phyloP scores from a whole-genome alignment of 92 coral and sea anemone genomes.

The Porites lobata region DNA sequence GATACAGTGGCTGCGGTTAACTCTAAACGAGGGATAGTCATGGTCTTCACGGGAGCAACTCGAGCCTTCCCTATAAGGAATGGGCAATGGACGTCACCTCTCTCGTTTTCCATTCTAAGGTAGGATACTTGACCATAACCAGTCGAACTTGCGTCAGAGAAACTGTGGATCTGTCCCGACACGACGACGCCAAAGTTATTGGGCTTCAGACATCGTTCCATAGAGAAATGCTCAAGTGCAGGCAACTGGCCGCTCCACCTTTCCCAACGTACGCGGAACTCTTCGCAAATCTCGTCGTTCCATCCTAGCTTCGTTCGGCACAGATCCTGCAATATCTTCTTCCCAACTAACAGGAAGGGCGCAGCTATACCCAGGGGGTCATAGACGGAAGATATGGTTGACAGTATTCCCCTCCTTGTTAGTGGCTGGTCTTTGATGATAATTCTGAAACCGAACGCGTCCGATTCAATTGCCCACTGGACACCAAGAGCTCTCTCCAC shows the following conservation, averaged over 20 bases:
- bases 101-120: slow-evolving; percentile 5
- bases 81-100: slow-evolving; percentile 43
- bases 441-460: slow-evolving; percentile 12
- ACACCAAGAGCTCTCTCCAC: slow-evolving; percentile 45
- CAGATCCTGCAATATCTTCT: slow-evolving; percentile 10
- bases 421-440: slow-evolving; percentile 31
- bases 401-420: slow-evolving; percentile 22
- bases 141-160: slow-evolving; percentile 49
- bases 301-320: neutral
- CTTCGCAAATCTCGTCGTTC: slow-evolving; percentile 42
- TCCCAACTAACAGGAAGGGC: slow-evolving; percentile 13
- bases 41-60: slow-evolving; percentile 33
- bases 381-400: slow-evolving; percentile 28
- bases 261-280: slow-evolving; percentile 24
- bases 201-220: slow-evolving; percentile 48
- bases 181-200: slow-evolving; percentile 9
- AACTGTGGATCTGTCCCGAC: slow-evolving; percentile 46
- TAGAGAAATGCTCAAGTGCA: neutral
- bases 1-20: slow-evolving; percentile 69
- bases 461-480: slow-evolving; percentile 29
- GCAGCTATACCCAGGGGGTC: slow-evolving; percentile 27
- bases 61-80: slow-evolving; percentile 30
- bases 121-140: slow-evolving; percentile 33
- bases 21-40: slow-evolving; percentile 58
- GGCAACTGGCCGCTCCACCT: slow-evolving; percentile 39